These are phyloP conservation scores for Leucosticte australis DNA, from an alignment of 2,113 vertebrate species.

Conservation along the genomic window DNA sequence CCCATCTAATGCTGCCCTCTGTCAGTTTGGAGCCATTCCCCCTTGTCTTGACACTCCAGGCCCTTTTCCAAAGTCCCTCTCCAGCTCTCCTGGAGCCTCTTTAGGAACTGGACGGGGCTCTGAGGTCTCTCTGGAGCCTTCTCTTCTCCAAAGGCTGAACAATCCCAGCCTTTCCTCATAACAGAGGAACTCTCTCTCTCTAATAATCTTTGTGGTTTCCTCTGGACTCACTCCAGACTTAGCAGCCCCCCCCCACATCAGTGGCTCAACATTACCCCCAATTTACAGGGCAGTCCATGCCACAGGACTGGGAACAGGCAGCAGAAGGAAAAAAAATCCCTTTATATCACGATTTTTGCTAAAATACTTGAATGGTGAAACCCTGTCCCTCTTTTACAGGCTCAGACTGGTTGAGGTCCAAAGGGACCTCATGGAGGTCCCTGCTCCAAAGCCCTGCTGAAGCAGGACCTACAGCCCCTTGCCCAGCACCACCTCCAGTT, in stretches of 20 bases:
- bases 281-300: background rate
- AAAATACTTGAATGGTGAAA: background rate
- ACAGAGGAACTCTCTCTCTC: too few relatives aligned
- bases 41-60: rapidly evolving
- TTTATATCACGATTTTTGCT: background rate
- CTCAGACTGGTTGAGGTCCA: background rate
- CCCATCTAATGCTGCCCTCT: background rate
- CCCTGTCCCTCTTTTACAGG: background rate
- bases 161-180: background rate
- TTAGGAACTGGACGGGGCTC: background rate
- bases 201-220: background rate
- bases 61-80: background rate
- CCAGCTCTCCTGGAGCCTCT: background rate
- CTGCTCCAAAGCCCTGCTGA: background rate
- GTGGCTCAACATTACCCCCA: background rate
- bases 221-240: background rate
- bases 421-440: background rate
- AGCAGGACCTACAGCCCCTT: background rate
- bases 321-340: background rate
- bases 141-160: background rate
- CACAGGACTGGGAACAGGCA: background rate
- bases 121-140: background rate
- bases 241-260: rapidly evolving
- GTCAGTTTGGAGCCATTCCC: rapidly evolving
- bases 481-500: background rate